Evolutionary conservation across 53 echinoderm and acorn worm genomes (phyloP).

Genomic region (Arbacia lixula): DNA sequence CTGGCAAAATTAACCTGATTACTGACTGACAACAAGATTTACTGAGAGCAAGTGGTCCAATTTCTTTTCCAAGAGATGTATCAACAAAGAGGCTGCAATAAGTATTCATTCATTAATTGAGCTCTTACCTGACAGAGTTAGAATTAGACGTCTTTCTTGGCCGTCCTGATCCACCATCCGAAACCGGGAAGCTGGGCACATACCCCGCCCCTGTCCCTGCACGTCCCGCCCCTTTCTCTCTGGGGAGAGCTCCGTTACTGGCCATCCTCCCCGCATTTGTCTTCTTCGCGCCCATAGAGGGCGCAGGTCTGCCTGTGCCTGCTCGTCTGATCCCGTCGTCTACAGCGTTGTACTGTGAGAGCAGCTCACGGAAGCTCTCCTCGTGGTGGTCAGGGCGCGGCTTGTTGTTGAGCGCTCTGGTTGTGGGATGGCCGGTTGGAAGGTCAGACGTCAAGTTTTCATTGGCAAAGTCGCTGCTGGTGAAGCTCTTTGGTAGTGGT

Average conservation of each 20-base stretch:
- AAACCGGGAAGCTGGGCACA: constrained; percentile 26
- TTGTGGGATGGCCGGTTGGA: too few species aligned
- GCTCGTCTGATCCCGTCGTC: neutral
- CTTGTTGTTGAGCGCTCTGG: too few species aligned
- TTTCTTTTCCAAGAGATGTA: neutral
- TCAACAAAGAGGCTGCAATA: neutral
- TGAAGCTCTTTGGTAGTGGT: constrained; percentile 22
- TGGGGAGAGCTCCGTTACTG: neutral
- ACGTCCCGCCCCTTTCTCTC: neutral
- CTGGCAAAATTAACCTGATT: too few species aligned
- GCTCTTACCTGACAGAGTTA: constrained; percentile 28
- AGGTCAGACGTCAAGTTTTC: constrained; percentile 12
- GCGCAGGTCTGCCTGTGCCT: too few species aligned
- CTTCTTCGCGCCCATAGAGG: neutral
- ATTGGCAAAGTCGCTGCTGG: constrained; percentile 30
- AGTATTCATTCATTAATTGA: neutral
- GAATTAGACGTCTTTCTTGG: constrained; percentile 22
- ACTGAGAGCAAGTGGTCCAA: too few species aligned
- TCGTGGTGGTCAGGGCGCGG: too few species aligned
- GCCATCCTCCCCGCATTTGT: constrained; percentile 1
- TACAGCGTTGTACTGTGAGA: constrained; percentile 13
- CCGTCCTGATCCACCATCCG: neutral
- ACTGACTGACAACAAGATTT: too few species aligned
- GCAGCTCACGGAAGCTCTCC: neutral
- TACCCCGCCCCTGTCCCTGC: constrained; percentile 1